These are phyloP conservation scores for Spodoptera exigua DNA, from an alignment of 2,888 invertebrate species.

Conservation along the genomic window DNA sequence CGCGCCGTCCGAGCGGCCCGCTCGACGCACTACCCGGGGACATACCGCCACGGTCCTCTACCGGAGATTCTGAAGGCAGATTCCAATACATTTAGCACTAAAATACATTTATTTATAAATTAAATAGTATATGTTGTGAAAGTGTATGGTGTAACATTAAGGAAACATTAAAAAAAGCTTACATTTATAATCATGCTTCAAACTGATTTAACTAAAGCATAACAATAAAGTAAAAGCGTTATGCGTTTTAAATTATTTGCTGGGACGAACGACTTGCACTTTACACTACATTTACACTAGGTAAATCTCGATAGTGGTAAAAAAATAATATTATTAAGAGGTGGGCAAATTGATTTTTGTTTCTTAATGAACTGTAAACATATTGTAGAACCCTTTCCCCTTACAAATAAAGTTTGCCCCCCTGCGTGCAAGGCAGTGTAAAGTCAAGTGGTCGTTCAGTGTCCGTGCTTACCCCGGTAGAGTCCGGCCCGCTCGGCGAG, in stretches of 20 bases:
- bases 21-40: slow-evolving; percentile 92
- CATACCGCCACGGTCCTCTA: slow-evolving; percentile 93
- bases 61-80: slow-evolving; percentile 90
- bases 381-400: too few relatives aligned
- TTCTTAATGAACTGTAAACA: too few relatives aligned
- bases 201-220: slow-evolving; percentile 27
- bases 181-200: slow-evolving; percentile 40
- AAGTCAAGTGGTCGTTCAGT: neutral
- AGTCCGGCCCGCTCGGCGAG: slow-evolving; percentile 92
- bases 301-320: too few relatives aligned
- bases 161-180: slow-evolving; percentile 30
- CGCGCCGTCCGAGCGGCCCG: slow-evolving; percentile 93
- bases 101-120: neutral
- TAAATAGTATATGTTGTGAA: slow-evolving; percentile 14
- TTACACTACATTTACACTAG: too few relatives aligned
- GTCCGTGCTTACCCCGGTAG: slow-evolving; percentile 91
- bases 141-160: slow-evolving; percentile 27
- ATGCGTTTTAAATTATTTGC: slow-evolving; percentile 36
- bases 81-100: slow-evolving; percentile 6
- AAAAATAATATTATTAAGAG: too few relatives aligned
- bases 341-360: too few relatives aligned
- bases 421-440: too few relatives aligned
- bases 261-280: slow-evolving; percentile 20
- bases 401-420: too few relatives aligned
- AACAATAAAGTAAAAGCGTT: slow-evolving; percentile 35